A percentile compares a stretch with the other conserved stretches of the same genome.
These are phyloP conservation scores for Pangasius sanitwongsei DNA, from an alignment of 2,797 vertebrate species.

Conservation along the genomic window DNA sequence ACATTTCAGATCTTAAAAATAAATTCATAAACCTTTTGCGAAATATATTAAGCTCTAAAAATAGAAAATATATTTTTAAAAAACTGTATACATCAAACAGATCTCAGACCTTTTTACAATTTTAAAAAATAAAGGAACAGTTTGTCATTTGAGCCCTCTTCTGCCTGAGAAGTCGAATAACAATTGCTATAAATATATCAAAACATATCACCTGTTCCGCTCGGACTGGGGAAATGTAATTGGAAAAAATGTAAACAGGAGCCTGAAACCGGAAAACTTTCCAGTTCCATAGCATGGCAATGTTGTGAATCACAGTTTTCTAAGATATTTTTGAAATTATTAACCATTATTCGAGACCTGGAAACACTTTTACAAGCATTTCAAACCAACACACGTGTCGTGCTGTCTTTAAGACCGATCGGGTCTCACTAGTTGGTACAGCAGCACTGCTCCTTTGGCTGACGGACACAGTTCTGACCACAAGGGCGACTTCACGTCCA, in stretches of 20 bases:
- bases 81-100: background rate
- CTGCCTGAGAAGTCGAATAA: background rate
- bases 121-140: background rate
- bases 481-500: slow-evolving; percentile 71
- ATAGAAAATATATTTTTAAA: background rate
- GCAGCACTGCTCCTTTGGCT: slow-evolving; percentile 86
- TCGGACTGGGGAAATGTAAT: background rate
- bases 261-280: background rate
- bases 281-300: background rate
- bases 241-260: background rate
- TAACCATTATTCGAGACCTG: background rate
- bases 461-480: slow-evolving; percentile 89
- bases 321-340: background rate
- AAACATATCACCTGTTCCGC: background rate
- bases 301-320: background rate
- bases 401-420: slow-evolving; percentile 40
- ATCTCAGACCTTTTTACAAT: background rate
- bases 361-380: background rate
- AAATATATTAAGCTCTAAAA: background rate
- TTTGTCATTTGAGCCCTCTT: background rate
- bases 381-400: background rate
- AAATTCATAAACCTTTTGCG: background rate
- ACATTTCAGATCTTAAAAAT: background rate
- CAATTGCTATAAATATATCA: too few species aligned
- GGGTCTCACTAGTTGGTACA: slow-evolving; percentile 78